These are phyloP conservation scores for Serrognathus titanus DNA, from an alignment of 2,888 invertebrate genomes.

Conservation along the genomic window DNA sequence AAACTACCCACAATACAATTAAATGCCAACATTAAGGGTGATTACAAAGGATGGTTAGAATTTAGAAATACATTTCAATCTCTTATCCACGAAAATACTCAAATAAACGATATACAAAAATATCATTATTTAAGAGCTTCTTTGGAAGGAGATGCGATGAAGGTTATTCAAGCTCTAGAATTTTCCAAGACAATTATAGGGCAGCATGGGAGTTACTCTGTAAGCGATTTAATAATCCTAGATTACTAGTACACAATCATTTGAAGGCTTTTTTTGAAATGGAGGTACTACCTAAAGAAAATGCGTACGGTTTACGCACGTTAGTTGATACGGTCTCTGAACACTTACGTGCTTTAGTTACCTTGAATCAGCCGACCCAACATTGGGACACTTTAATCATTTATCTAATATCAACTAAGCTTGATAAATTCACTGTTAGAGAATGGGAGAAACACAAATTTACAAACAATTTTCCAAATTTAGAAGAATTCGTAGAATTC, in stretches of 20 bases:
- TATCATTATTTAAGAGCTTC: not conserved
- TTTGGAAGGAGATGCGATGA: slow-evolving; percentile 1
- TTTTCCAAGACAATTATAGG: slow-evolving; percentile 17
- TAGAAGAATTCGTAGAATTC: slow-evolving; percentile 3
- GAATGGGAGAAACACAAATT: slow-evolving; percentile 10
- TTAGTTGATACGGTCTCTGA: slow-evolving; percentile 6
- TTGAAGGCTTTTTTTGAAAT: slow-evolving; percentile 19
- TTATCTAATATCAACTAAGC: slow-evolving; percentile 7
- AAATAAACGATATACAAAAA: not conserved
- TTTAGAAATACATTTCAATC: not conserved
- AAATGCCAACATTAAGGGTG: not conserved
- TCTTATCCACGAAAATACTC: not conserved
- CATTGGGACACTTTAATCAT: slow-evolving; percentile 14
- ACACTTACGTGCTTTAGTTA: slow-evolving; percentile 8
- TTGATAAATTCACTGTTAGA: slow-evolving; percentile 3
- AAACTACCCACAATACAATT: too few species aligned
- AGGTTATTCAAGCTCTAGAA: slow-evolving; percentile 17
- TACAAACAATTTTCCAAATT: slow-evolving; percentile 3
- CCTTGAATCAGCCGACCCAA: slow-evolving; percentile 3
- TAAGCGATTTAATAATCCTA: slow-evolving; percentile 19
- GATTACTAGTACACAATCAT: slow-evolving; percentile 20
- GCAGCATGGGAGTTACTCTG: slow-evolving; percentile 23
- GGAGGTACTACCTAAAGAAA: slow-evolving; percentile 4
- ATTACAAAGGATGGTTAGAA: not conserved
- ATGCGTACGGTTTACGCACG: not conserved